Conservation (phyloP, 2,888 invertebrate genomes). For the Fragum sueziense region DNA sequence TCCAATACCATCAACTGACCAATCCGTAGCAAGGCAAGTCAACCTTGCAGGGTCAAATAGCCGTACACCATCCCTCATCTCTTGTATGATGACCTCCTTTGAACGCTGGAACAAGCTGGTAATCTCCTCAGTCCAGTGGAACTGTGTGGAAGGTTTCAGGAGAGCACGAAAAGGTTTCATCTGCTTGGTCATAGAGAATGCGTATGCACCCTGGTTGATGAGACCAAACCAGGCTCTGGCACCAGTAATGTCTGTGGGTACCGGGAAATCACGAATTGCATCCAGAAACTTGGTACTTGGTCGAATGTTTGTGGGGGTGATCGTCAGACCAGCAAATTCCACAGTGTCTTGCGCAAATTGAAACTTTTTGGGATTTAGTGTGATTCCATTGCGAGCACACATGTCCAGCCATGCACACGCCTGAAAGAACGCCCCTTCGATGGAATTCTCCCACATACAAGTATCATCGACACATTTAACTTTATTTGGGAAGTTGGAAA, state of each 20-base stretch:
- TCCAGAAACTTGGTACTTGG: conserved; percentile 59
- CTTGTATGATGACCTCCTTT: too few species aligned
- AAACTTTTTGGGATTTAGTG: conserved; percentile 51
- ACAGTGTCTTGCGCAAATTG: conserved; percentile 43
- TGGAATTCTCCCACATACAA: conserved; percentile 50
- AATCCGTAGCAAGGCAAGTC: too few species aligned
- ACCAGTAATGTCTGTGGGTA: conserved; percentile 57
- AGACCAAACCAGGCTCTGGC: conserved; percentile 63
- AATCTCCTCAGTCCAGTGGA: conserved; percentile 47
- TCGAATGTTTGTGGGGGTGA: conserved; percentile 54
- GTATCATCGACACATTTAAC: conserved; percentile 60
- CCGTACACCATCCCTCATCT: too few species aligned
- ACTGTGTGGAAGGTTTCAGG: conserved; percentile 36
- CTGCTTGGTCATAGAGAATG: conserved; percentile 51
- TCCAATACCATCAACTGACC: too few species aligned
- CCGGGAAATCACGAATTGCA: conserved; percentile 57
- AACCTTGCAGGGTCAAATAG: too few species aligned
- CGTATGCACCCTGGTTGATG: conserved; percentile 62
- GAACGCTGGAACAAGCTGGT: conserved; percentile 33
- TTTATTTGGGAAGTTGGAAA: conserved; percentile 45
- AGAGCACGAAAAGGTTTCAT: conserved; percentile 57
- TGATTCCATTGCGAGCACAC: conserved; percentile 38
- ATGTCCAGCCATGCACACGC: conserved; percentile 43
- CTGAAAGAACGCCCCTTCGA: conserved; percentile 56
- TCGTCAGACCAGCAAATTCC: conserved; percentile 50